Conservation (phyloP, 2,888 invertebrate species). For the Pyralis farinalis region DNA sequence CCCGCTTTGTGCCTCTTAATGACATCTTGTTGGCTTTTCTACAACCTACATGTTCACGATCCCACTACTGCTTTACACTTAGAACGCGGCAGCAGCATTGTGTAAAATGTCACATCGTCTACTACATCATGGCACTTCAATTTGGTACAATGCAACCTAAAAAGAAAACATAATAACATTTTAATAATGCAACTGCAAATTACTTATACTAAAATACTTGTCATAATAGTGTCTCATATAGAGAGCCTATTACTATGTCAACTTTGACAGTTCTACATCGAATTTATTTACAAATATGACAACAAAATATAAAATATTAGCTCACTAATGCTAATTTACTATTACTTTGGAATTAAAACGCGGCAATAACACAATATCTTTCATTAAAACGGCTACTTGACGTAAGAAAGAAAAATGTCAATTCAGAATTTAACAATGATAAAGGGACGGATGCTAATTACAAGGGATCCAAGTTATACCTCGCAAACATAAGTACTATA, state of each 20-base stretch:
- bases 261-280: slow-evolving; percentile 2
- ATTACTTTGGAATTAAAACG: neutral
- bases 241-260: neutral
- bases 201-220: too few relatives aligned
- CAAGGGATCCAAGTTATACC: slow-evolving; percentile 24
- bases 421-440: slow-evolving; percentile 28
- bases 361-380: slow-evolving; percentile 17
- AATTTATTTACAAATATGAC: neutral
- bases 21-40: slow-evolving; percentile 61
- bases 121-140: slow-evolving; percentile 70
- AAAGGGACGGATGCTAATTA: slow-evolving; percentile 21
- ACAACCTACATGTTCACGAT: slow-evolving; percentile 77
- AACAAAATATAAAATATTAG: neutral
- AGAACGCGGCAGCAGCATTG: slow-evolving; percentile 72
- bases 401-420: slow-evolving; percentile 46
- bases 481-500: slow-evolving; percentile 19
- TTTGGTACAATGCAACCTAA: slow-evolving; percentile 54
- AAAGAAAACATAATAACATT: slow-evolving; percentile 26
- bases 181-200: too few relatives aligned
- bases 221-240: neutral
- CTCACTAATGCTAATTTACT: neutral
- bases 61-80: slow-evolving; percentile 70
- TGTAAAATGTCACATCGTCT: slow-evolving; percentile 73
- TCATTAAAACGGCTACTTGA: slow-evolving; percentile 36
- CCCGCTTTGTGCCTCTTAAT: slow-evolving; percentile 75